Evolutionary conservation across 1,140 invertebrate genomes (phyloP), one percentile per base, ranked within the genome.

Genomic region (Cyclina sinensis): DNA sequence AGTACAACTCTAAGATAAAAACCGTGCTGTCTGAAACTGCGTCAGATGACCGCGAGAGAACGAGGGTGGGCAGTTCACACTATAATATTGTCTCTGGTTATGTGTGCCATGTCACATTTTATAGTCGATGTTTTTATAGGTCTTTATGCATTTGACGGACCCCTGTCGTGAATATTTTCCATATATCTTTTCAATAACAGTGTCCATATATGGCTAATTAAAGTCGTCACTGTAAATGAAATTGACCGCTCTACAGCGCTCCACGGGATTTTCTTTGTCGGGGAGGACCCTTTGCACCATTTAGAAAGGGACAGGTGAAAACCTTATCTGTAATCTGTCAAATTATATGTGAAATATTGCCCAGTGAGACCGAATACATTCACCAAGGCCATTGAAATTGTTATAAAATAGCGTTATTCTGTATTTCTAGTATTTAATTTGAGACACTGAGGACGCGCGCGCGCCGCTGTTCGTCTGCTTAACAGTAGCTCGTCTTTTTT

Each of bases 331-430:
- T 78, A 57, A 54, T 37, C 46, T 78, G 74, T 78, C 74, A 78
- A 51, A 78, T 78, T 78, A 78, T 54, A 78, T 18, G 46, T 78
- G 48, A 78, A 54, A 57, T 78, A 78, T 78, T 78, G 74, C 46
- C 74, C 24, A 78, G 12, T 57, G 21, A 48, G 27, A 48, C 48
- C 16, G 54, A 51, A 37, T 16, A 54, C 54, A 48, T 32, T 54
- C 18, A 51, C 9, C 18, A 54, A 51, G 35, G 5, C 46, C 48
- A 78, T 51, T 78, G 24, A 78, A 78, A 32, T 54, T 78, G 74
- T 78, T 78, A 78, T 54, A 78, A 78, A 78, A 78, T 78, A 48
- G 43, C 74, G 30, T 78, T 78, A 78, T 78, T 78, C 54, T 78
- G 43, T 51, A 78, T 78, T 74, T 74, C 39, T 74, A 43, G 70